Evolutionary conservation across 2,888 invertebrate species (phyloP), one percentile per base, ranked within the genome.

Genomic region (Ophion ellenae): DNA sequence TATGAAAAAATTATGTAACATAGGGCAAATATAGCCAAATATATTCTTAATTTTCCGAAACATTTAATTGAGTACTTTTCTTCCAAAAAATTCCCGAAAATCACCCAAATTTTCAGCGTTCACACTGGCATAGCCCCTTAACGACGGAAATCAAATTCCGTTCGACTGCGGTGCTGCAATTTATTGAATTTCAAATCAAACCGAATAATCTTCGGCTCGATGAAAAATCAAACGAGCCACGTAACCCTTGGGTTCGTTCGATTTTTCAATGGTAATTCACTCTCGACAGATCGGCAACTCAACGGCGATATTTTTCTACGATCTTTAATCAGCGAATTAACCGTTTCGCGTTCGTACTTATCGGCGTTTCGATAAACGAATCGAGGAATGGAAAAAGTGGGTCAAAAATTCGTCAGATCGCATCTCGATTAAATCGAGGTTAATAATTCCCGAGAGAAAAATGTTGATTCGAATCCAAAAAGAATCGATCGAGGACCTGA

Each of bases 401-500:
- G 73, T 66, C 57, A 74, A 74, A 74, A 14, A 63, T 47, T 28
- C 40, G 45, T 45, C 24, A 66, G 10, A 67, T 67, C 17, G 32
- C 3, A 47, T 47, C 67, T 77, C 36, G 17, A 77, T 71, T 11
- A 10, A 77, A 84, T 81, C 71, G 80, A 76, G 80, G 66, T 81
- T 76, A 81, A 76, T 76, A 76, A 76, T 76, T 71, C 45, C 59
- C 32, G 69, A 57, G 47, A 69, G 36, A 81, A 66, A 53, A 64
- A 70, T 57, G 17, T 80, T 28, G 63, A n/a, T 63, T 67, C 36
- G 66, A 53, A 36, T 40, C 24, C n/a, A 20, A 61, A 24, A 10
- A 24, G 20, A 63, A 81, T 85, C 78, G 69, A 81, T 85, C 78
- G 81, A 63, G 81, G 74, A 57, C 78, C 63, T 53, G 75, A 66